These are phyloP conservation scores for Amphiprion ocellaris DNA, from an alignment of 2,113 vertebrate species.

Conservation along the genomic window DNA sequence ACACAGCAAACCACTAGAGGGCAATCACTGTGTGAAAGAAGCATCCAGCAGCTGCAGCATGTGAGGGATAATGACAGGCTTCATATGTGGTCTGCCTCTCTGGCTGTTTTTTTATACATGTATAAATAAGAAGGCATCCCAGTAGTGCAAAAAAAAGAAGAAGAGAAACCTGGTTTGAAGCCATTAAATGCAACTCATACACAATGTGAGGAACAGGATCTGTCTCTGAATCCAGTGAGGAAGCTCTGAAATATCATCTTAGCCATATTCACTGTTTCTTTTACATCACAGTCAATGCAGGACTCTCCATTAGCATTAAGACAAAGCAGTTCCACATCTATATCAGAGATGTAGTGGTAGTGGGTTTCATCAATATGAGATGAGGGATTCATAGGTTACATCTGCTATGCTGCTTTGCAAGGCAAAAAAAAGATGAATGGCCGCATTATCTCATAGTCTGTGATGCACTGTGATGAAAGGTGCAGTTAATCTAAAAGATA, in stretches of 20 bases:
- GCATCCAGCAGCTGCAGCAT: neutral
- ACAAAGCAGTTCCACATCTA: neutral
- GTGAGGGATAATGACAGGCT: conserved; percentile 22
- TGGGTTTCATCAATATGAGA: neutral
- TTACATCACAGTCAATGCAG: neutral
- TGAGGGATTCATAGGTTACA: neutral
- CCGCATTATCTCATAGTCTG: neutral
- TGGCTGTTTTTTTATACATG: neutral
- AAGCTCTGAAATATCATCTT: neutral
- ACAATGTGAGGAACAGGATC: neutral
- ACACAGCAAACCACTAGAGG: conserved; percentile 73
- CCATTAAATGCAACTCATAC: neutral
- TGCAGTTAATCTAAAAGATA: conserved; percentile 1
- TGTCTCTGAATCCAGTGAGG: neutral
- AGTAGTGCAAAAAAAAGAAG: neutral
- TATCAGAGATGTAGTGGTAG: neutral
- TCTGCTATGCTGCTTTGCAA: neutral
- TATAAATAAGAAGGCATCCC: neutral
- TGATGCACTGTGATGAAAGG: conserved; percentile 1
- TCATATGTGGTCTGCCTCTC: neutral
- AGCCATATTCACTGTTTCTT: neutral
- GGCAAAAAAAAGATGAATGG: neutral
- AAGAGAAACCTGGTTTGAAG: neutral
- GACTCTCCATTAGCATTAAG: neutral
- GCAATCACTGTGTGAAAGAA: conserved; percentile 55